phyloP scores from a whole-genome alignment of 2,888 invertebrate genomes.

The Patella depressa region DNA sequence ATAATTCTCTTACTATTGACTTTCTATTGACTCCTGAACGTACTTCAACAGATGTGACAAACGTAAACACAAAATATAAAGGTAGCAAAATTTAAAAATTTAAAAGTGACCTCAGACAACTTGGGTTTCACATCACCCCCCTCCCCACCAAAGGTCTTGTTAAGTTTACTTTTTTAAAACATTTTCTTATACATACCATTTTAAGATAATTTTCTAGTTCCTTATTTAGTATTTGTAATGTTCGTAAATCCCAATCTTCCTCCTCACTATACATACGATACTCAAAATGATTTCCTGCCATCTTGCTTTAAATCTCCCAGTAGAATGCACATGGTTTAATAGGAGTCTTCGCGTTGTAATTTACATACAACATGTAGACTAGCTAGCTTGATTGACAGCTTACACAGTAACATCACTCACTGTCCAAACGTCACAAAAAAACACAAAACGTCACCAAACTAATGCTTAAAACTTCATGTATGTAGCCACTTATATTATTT shows the following conservation, averaged over 20 bases:
- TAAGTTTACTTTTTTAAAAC: no score
- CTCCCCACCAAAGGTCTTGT: no score
- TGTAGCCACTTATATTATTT: no score
- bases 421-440: neutral
- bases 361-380: neutral
- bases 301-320: neutral
- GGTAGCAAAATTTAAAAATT: no score
- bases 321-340: slow-evolving; percentile 3
- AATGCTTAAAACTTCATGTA: no score
- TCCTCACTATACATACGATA: neutral
- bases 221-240: neutral
- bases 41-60: no score
- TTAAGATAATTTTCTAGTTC: neutral
- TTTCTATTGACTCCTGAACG: no score
- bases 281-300: neutral
- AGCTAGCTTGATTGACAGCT: neutral
- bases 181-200: neutral
- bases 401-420: neutral
- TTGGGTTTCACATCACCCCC: no score
- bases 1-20: no score
- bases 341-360: neutral
- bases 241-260: neutral
- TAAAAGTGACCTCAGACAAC: no score
- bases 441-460: no score
- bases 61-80: no score